Conservation (phyloP, 2,113 vertebrate species). For the Polyodon spathula region DNA sequence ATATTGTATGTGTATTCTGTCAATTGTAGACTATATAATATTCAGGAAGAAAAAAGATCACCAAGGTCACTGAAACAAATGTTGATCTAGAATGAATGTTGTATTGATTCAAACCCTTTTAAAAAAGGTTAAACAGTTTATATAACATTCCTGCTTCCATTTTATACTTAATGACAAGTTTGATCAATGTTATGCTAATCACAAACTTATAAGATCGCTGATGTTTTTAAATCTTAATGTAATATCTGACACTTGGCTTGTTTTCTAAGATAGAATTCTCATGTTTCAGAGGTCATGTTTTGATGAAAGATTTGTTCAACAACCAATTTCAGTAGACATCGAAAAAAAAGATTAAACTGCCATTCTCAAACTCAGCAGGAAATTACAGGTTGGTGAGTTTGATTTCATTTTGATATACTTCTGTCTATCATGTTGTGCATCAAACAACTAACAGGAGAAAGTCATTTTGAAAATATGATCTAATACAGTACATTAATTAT, state of each 20-base stretch:
- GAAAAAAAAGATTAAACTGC: slow-evolving; percentile 38
- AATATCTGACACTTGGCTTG: neutral
- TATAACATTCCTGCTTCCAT: neutral
- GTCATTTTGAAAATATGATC: slow-evolving; percentile 35
- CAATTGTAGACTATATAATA: no score
- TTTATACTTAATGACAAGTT: neutral
- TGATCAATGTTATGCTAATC: neutral
- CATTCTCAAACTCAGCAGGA: slow-evolving; percentile 39
- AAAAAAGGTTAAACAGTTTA: no score
- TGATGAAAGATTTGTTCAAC: slow-evolving; percentile 32
- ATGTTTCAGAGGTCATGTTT: slow-evolving; percentile 29
- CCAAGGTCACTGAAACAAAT: no score
- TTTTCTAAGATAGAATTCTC: neutral
- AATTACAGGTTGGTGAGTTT: slow-evolving; percentile 29
- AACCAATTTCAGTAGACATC: slow-evolving; percentile 30
- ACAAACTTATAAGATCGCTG: neutral
- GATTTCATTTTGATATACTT: slow-evolving; percentile 38
- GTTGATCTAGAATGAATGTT: no score
- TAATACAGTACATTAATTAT: no score
- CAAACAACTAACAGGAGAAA: slow-evolving; percentile 31
- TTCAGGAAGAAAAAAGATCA: no score
- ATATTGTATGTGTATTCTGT: no score
- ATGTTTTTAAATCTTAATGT: neutral
- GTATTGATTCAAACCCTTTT: no score
- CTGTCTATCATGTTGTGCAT: slow-evolving; percentile 21